phyloP scores from a whole-genome alignment of 2,888 invertebrate species.

The Tiphia femorata region DNA sequence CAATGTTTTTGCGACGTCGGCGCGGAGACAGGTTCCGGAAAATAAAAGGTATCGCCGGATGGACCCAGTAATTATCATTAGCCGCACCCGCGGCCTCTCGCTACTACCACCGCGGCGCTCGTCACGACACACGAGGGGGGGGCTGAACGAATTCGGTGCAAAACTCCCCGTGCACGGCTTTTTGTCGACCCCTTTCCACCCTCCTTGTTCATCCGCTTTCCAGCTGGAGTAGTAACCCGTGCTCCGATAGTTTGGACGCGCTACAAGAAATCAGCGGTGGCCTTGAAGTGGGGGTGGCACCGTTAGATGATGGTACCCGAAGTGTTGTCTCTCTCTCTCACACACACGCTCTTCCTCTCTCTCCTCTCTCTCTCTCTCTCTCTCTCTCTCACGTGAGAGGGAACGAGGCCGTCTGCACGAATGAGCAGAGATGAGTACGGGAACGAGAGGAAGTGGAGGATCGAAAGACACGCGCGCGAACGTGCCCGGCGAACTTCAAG shows the following conservation, averaged over 20 bases:
- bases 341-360: not conserved
- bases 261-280: too few species aligned
- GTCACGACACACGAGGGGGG: too few species aligned
- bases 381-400: too few species aligned
- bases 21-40: constrained; percentile 49
- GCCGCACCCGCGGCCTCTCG: constrained; percentile 54
- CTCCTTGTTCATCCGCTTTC: too few species aligned
- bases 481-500: too few species aligned
- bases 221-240: too few species aligned
- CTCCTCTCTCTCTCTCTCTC: not conserved
- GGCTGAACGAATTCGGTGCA: not conserved
- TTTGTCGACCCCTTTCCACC: not conserved
- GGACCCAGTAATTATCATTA: constrained; percentile 64
- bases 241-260: too few species aligned
- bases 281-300: too few species aligned
- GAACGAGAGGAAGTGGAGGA: constrained; percentile 9
- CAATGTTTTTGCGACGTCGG: constrained; percentile 52
- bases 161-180: not conserved
- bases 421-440: not conserved
- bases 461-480: too few species aligned
- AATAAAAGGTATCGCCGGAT: constrained; percentile 54
- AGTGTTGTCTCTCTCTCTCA: not conserved
- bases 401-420: too few species aligned
- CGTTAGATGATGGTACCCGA: too few species aligned
- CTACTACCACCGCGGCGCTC: too few species aligned